These are phyloP conservation scores for Cheirogaleus medius DNA, from an alignment of 2,113 vertebrate genomes.

Conservation along the genomic window DNA sequence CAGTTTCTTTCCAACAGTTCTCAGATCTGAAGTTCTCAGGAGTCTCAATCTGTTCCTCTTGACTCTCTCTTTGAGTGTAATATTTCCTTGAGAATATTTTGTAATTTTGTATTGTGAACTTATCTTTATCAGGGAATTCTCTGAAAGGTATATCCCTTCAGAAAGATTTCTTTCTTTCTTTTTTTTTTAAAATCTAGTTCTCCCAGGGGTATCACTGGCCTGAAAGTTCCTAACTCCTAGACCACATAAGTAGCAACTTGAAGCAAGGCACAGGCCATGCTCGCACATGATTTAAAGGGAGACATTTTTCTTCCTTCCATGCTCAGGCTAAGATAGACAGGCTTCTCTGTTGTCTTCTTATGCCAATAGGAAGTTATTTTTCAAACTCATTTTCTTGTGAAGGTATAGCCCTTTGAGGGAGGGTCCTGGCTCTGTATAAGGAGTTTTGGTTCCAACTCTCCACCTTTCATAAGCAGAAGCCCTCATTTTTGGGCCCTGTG, in stretches of 20 bases:
- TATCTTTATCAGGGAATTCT: conserved; percentile 23
- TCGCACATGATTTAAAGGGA: not conserved
- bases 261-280: not conserved
- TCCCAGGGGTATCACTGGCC: not conserved
- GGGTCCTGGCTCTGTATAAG: not conserved
- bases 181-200: not conserved
- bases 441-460: not conserved
- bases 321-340: not conserved
- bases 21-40: not conserved
- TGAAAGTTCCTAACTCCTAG: not conserved
- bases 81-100: not conserved
- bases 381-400: not conserved
- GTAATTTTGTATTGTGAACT: not conserved
- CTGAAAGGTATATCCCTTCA: not conserved
- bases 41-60: not conserved
- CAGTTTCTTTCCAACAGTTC: not conserved
- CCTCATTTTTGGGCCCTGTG: not conserved
- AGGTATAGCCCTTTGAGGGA: not conserved
- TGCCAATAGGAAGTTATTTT: not conserved
- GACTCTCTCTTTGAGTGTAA: not conserved
- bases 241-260: not conserved
- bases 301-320: not conserved
- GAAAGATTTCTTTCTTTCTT: not conserved
- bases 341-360: not conserved
- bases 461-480: not conserved